phyloP scores from a whole-genome alignment of 2,113 vertebrate species.

The Chionis minor region DNA sequence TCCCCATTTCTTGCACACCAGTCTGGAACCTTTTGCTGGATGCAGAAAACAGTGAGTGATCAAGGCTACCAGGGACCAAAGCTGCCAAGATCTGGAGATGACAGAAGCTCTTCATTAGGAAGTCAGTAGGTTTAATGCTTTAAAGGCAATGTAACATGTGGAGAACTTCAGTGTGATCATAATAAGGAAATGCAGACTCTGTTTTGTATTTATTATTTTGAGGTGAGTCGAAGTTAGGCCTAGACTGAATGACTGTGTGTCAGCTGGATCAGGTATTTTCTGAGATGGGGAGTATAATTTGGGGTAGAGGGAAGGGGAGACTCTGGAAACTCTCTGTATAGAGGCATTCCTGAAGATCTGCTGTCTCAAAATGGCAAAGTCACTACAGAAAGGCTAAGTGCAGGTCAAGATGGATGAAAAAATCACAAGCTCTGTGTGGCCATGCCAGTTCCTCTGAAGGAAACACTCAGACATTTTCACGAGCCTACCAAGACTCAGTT shows the following conservation, averaged over 20 bases:
- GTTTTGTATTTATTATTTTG: background rate
- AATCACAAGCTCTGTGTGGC: background rate
- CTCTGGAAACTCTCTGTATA: background rate
- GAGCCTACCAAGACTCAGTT: background rate
- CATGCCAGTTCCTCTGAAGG: background rate
- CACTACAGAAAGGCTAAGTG: background rate
- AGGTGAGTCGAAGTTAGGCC: background rate
- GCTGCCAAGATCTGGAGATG: background rate
- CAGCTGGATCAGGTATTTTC: background rate
- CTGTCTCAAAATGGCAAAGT: background rate
- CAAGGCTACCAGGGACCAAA: background rate
- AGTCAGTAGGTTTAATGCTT: background rate
- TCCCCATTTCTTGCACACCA: slow-evolving; percentile 5
- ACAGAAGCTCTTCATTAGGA: background rate
- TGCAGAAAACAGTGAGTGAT: background rate
- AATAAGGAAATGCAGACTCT: background rate
- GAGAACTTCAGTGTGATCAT: background rate
- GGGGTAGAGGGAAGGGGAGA: background rate
- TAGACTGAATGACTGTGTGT: background rate
- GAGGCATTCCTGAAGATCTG: background rate
- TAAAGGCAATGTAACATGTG: background rate
- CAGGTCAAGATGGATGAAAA: background rate
- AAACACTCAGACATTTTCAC: background rate
- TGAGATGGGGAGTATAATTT: background rate
- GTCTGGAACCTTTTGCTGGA: background rate